Evolutionary conservation across 2,113 vertebrate species (phyloP).

Genomic region (Prionailurus viverrinus): DNA sequence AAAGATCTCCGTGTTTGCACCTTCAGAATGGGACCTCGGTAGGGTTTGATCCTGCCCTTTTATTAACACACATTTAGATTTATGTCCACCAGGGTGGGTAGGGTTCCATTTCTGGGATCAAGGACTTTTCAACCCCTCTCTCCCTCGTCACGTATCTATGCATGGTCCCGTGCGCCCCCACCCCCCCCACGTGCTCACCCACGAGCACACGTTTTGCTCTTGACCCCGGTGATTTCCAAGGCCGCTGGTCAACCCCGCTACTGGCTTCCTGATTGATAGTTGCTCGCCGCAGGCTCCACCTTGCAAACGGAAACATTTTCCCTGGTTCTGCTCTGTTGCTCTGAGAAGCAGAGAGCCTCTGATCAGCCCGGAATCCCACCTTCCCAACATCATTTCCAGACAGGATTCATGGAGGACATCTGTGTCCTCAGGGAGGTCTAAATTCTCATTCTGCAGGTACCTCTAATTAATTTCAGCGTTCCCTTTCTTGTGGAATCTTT

Average conservation of each 20-base stretch:
- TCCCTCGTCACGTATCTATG: rapidly evolving
- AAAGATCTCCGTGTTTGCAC: neutral
- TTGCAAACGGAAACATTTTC: neutral
- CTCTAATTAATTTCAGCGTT: conserved; percentile 82
- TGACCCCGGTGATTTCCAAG: neutral
- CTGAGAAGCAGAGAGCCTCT: neutral
- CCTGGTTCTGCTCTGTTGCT: neutral
- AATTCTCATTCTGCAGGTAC: neutral
- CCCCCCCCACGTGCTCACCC: rapidly evolving
- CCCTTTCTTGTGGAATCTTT: conserved; percentile 82
- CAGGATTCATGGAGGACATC: conserved; percentile 56
- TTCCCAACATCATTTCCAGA: conserved; percentile 34
- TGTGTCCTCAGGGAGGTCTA: conserved; percentile 40
- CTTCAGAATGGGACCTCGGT: neutral
- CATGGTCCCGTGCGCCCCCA: rapidly evolving
- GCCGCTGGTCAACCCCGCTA: neutral
- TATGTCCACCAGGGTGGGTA: too few relatives aligned
- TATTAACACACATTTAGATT: too few relatives aligned
- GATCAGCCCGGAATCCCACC: neutral
- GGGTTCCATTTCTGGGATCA: neutral
- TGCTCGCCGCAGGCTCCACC: neutral
- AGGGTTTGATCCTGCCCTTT: neutral
- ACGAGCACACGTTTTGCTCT: neutral
- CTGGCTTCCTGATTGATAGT: neutral
- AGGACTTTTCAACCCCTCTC: neutral